A percentile compares a stretch with the other conserved stretches of the same genome.
These are phyloP conservation scores for Creontiades dilutus DNA, from an alignment of 2,888 invertebrate species.

Conservation along the genomic window DNA sequence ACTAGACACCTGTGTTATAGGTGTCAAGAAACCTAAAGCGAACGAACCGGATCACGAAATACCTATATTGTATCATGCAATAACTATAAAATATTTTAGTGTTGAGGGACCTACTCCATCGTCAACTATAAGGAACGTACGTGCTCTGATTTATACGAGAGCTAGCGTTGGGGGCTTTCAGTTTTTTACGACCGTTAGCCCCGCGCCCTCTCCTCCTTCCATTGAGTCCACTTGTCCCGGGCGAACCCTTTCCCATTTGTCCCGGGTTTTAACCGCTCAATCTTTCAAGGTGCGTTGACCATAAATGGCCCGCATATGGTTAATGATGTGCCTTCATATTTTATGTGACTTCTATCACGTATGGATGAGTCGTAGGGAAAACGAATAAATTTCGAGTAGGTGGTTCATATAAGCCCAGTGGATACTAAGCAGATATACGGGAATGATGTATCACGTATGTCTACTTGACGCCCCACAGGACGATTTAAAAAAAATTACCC, in stretches of 20 bases:
- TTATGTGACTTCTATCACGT: neutral
- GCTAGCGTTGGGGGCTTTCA: neutral
- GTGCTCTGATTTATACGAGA: conserved; percentile 26
- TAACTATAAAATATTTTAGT: neutral
- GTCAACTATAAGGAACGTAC: conserved; percentile 20
- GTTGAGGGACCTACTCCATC: conserved; percentile 6
- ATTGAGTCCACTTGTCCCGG: conserved; percentile 2
- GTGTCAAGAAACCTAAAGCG: neutral
- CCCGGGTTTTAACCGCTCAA: conserved; percentile 6
- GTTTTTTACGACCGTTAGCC: neutral
- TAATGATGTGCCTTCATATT: neutral
- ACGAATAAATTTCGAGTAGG: too few species aligned
- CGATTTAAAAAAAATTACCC: too few species aligned
- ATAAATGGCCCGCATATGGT: conserved; percentile 27
- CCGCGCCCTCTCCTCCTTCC: neutral
- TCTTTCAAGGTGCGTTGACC: conserved; percentile 21
- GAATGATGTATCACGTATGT: too few species aligned
- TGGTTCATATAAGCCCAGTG: too few species aligned
- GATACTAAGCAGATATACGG: too few species aligned
- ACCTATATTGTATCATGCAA: neutral
- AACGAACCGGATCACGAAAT: conserved; percentile 6
- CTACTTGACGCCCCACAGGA: too few species aligned
- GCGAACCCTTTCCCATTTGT: conserved; percentile 21
- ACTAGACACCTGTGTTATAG: too few species aligned
- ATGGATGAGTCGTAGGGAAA: too few species aligned